These are phyloP conservation scores for Abrostola triplasia DNA, from an alignment of 2,888 invertebrate genomes.

Conservation along the genomic window DNA sequence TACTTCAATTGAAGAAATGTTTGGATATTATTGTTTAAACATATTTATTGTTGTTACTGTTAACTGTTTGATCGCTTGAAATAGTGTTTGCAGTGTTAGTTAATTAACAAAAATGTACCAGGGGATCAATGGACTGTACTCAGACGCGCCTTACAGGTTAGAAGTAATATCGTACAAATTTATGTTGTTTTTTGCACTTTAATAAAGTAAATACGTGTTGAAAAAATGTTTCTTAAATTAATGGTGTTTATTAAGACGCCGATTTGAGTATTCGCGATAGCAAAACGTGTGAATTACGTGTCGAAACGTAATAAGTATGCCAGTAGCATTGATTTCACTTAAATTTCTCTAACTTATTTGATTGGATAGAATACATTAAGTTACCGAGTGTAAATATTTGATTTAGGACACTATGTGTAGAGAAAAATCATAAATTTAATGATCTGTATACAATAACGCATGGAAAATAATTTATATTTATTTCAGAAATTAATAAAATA, in stretches of 20 bases:
- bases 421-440: too few species aligned
- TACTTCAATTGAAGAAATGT: constrained; percentile 70
- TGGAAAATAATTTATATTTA: too few species aligned
- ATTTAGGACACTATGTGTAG: too few species aligned
- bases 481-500: too few species aligned
- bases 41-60: constrained; percentile 50
- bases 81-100: constrained; percentile 56
- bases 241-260: constrained; percentile 8
- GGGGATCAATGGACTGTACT: constrained; percentile 81
- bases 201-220: constrained; percentile 19
- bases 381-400: too few species aligned
- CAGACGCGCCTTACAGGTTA: constrained; percentile 83
- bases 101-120: constrained; percentile 74
- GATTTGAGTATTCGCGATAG: constrained; percentile 13
- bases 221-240: constrained; percentile 1
- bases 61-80: constrained; percentile 58
- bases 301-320: constrained; percentile 49
- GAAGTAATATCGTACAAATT: constrained; percentile 50
- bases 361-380: constrained; percentile 15
- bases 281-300: constrained; percentile 14
- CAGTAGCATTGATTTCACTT: constrained; percentile 59
- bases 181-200: constrained; percentile 30
- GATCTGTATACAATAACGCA: too few species aligned
- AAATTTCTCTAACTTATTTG: constrained; percentile 55
- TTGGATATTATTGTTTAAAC: constrained; percentile 52